Base-by-base conservation (phyloP, 2,888 invertebrate species). In the Meiosimyza decipiens region DNA sequence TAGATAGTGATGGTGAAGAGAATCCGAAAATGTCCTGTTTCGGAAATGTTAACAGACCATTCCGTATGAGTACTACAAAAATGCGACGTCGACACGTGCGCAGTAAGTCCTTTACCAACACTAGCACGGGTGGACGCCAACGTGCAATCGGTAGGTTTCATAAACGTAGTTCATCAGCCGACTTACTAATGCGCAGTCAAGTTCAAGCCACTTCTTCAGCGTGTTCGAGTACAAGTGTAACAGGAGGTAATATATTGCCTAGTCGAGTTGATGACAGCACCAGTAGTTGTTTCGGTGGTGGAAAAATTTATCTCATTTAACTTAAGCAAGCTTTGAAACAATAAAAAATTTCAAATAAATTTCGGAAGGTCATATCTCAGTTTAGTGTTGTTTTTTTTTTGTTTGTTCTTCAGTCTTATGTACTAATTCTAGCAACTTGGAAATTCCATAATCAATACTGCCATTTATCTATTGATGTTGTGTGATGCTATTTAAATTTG, bases 151-250 rank as follows among this genome's bases (percentile, higher is more conserved):
- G 33, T 13, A 54, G 12, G 65, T 51, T 50, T 47, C 63, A 73
- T 54, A 83, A 83, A 76, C 83, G 86, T 71, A 86, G 84, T 62
- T 86, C 85, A 3, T 87, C 86, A 13, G 87, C 84, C 0, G 85
- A 87, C 79, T 76, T 85, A 69, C 78, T 87, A 49, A 78, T 86
- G 77, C 80, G 79, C 66, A 73, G 72, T 11, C 74, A 77, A 50
- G 68, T 71, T 60, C 66, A 66, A 71, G 28, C 7, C 28, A 16
- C n/a, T 18, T 16, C 11, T 11, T 55, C 16, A 18, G 52, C 50
- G 3, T 15, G 28, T 28, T 22, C 12, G n/a, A 50, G 22, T 22
- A 54, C 47, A 60, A 63, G 49, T 54, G 59, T 63, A 11, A n/a
- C 28, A 18, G 59, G 33, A 59, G 52, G 18, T 11, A 33, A 28